Evolutionary conservation across 2,888 invertebrate genomes (phyloP).

Genomic region (Argynnis bischoffii): DNA sequence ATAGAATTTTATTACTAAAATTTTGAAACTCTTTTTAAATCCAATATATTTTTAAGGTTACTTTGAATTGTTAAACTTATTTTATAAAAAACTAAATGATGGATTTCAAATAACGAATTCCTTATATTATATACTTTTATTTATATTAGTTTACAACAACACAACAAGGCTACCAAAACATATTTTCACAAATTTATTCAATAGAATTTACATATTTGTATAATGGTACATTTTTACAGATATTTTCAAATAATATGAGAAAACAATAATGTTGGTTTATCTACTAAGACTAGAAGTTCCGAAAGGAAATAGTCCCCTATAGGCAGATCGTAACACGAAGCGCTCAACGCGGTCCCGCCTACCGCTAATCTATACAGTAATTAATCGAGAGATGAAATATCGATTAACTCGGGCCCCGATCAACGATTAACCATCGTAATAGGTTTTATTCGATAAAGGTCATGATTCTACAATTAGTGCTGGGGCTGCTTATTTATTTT

Average conservation of each 20-base stretch:
- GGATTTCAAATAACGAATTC: background rate
- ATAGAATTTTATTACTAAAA: too few relatives aligned
- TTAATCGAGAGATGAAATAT: constrained; percentile 65
- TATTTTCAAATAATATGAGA: background rate
- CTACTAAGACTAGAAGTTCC: constrained; percentile 40
- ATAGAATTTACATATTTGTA: background rate
- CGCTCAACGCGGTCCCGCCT: constrained; percentile 62
- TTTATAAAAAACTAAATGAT: background rate
- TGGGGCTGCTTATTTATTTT: constrained; percentile 20
- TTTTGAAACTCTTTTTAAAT: too few relatives aligned
- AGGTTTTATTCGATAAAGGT: constrained; percentile 33
- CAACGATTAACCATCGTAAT: constrained; percentile 48
- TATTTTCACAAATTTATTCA: too few relatives aligned
- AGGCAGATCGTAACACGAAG: constrained; percentile 66
- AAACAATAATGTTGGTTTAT: background rate
- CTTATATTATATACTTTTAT: too few relatives aligned
- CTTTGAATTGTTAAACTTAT: background rate
- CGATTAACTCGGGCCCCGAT: constrained; percentile 52
- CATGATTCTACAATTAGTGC: constrained; percentile 27
- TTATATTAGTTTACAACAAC: too few relatives aligned
- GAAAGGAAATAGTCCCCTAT: constrained; percentile 52
- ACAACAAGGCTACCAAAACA: too few relatives aligned
- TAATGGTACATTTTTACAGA: background rate
- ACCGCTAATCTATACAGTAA: constrained; percentile 70
- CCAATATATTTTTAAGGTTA: background rate